Conservation (phyloP, 2,797 vertebrate genomes). For the Alectoris magna region DNA sequence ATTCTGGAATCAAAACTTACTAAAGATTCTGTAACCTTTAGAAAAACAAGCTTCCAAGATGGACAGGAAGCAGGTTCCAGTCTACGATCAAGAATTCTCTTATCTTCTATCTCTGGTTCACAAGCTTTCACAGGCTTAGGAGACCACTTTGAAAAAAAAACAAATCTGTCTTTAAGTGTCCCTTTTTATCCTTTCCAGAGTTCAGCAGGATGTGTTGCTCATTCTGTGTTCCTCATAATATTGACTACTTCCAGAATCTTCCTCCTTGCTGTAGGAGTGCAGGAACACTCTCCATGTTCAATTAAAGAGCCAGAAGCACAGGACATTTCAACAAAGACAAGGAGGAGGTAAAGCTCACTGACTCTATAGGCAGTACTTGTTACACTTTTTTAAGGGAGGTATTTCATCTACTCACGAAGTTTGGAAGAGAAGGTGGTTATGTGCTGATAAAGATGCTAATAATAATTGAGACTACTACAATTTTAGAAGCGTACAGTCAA, state of each 20-base stretch:
- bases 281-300: neutral
- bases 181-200: neutral
- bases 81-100: conserved; percentile 21
- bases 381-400: neutral
- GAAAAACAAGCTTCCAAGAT: conserved; percentile 42
- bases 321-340: neutral
- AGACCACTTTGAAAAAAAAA: conserved; percentile 2
- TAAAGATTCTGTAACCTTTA: neutral
- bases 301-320: conserved; percentile 27
- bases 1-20: neutral
- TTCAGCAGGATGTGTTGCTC: neutral
- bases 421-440: conserved; percentile 1
- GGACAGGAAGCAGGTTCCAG: conserved; percentile 7
- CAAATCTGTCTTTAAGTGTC: neutral
- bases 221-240: neutral
- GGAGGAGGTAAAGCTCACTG: neutral
- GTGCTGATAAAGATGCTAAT: neutral
- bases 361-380: neutral
- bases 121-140: conserved; percentile 16
- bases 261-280: neutral
- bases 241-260: neutral
- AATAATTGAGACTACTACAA: neutral
- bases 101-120: conserved; percentile 10
- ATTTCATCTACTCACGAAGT: neutral
- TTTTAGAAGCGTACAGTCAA: neutral